A percentile compares a stretch with the other conserved stretches of the same genome.
phyloP scores from a whole-genome alignment of 1,140 invertebrate genomes.

The Propsilocerus akamusi region DNA sequence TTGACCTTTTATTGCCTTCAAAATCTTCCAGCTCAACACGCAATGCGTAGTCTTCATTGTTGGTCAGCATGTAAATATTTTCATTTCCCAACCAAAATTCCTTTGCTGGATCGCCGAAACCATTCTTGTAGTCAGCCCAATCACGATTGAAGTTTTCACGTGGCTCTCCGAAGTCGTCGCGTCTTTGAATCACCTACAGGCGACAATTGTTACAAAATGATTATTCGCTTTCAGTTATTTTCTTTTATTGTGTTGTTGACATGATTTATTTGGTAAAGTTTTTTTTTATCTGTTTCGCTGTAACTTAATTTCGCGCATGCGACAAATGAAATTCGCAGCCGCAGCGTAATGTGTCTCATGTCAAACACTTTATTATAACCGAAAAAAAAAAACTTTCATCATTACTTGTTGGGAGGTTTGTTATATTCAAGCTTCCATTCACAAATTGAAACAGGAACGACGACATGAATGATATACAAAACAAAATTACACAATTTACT shows the following conservation, averaged over 20 bases:
- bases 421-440: not conserved
- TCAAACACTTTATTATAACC: not conserved
- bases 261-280: not conserved
- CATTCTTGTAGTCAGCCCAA: slow-evolving; percentile 81
- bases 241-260: not conserved
- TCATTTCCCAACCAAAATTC: slow-evolving; percentile 84
- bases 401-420: not conserved
- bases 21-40: slow-evolving; percentile 75
- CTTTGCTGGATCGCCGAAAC: slow-evolving; percentile 67
- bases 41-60: slow-evolving; percentile 70
- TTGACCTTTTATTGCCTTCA: slow-evolving; percentile 64
- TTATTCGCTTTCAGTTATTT: not conserved
- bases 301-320: not conserved
- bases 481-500: no score
- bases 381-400: not conserved
- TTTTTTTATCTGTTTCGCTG: no score
- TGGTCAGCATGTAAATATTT: slow-evolving; percentile 76
- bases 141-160: slow-evolving; percentile 78
- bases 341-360: not conserved
- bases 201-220: not conserved
- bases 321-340: not conserved
- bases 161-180: slow-evolving; percentile 70
- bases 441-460: no score
- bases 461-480: no score
- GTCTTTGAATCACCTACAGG: slow-evolving; percentile 65